These are phyloP conservation scores for Lepilemur septentrionalis DNA, from an alignment of 2,797 vertebrate genomes.

Conservation along the genomic window DNA sequence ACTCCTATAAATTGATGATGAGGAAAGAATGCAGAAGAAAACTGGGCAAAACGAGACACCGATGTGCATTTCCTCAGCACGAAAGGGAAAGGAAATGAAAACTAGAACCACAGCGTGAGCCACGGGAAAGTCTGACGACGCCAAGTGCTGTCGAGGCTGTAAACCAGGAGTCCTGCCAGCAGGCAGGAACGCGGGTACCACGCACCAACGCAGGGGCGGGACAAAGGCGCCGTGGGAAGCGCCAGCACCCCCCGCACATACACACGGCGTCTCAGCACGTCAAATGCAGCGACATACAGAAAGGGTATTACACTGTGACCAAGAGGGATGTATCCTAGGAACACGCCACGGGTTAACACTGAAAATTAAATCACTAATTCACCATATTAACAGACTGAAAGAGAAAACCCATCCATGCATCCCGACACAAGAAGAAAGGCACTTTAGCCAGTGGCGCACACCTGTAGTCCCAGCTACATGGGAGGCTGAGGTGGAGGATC, in stretches of 20 bases:
- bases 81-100: not conserved
- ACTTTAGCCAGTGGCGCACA: too few relatives aligned
- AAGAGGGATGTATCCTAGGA: not conserved
- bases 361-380: not conserved
- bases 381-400: not conserved
- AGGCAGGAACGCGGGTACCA: not conserved
- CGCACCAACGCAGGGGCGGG: not conserved
- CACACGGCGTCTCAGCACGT: rapidly evolving
- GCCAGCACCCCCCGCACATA: too few relatives aligned
- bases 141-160: not conserved
- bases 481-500: too few relatives aligned
- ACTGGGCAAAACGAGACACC: not conserved
- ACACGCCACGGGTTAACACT: not conserved
- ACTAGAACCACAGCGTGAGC: not conserved
- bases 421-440: not conserved
- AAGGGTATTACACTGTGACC: not conserved
- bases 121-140: not conserved
- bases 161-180: too few relatives aligned
- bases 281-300: not conserved
- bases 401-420: not conserved
- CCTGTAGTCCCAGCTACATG: too few relatives aligned
- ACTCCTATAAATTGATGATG: not conserved
- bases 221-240: not conserved
- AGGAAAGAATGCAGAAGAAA: not conserved
- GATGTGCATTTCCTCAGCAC: not conserved